Evolutionary conservation across 2,797 vertebrate genomes (phyloP), one percentile per base, ranked within the genome.

Genomic region (Etheostoma perlongum): DNA sequence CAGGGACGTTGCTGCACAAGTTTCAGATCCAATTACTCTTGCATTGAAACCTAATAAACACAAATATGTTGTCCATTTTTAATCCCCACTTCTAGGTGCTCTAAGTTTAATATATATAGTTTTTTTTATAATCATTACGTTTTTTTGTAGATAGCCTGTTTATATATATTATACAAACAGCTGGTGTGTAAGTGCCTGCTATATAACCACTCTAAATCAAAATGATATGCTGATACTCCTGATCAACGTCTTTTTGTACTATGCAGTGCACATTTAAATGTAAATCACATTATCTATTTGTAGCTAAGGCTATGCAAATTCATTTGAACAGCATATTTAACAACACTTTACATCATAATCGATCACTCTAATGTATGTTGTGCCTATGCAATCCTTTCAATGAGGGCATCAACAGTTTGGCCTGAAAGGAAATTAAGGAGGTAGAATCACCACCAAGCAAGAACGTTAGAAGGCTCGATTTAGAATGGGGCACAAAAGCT

Each of bases 231-330:
- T 54, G 63, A 63, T 15, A 57, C 53, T 62, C 23, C 25, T 25
- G 25, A 75, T 72, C 64, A 46, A 54, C 49, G 46, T 42, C 61
- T 48, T 21, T 61, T 65, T 67, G 44, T 18, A 48, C 67, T 55
- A 52, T 59, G 52, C 53, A 4, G 27, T 58, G 21, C 49, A 70
- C 75, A 11, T 40, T 40, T 40, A 40, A 80, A 54, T 67, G 67
- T 30, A 76, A 68, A 85, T 73, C 67, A 65, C 51, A 48, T 60
- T 47, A 30, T 67, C 66, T 78, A 25, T 66, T 67, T 67, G 71
- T 12, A 61, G 25, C 52, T 52, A 10, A 62, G 21, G 23, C 58
- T 36, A 12, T 54, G 67, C 25, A 65, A 70, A 75, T 78, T 63
- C 55, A 64, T 21, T 69, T 54, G 19, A 30, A 30, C 30, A 30